Evolutionary conservation across 2,113 vertebrate species (phyloP).

Genomic region (Petroica traversi): DNA sequence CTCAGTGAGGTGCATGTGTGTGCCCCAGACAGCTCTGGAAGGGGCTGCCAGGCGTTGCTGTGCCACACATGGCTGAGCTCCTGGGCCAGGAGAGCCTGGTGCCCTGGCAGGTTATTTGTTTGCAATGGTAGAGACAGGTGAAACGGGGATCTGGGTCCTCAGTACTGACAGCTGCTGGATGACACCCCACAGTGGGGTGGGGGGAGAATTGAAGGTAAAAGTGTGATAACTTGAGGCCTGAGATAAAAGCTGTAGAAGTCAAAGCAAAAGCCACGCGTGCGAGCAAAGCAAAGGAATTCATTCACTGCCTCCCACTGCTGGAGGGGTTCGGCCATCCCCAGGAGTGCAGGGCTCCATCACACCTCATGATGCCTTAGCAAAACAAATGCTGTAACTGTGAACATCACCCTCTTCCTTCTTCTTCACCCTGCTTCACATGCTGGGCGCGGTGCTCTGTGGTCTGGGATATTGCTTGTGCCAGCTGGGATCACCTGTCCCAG

Average conservation of each 20-base stretch:
- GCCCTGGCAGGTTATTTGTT: not conserved
- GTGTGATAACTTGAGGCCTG: not conserved
- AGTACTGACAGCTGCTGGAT: not conserved
- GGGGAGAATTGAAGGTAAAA: not conserved
- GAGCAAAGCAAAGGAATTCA: not conserved
- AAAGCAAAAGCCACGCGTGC: not conserved
- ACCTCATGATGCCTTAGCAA: not conserved
- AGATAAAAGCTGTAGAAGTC: not conserved
- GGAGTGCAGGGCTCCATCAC: not conserved
- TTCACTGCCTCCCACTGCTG: not conserved
- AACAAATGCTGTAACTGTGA: not conserved
- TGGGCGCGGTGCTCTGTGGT: accelerated
- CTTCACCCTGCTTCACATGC: not conserved
- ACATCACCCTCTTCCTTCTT: not conserved
- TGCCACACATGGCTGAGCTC: not conserved
- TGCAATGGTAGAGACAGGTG: not conserved
- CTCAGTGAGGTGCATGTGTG: accelerated
- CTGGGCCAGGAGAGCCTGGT: not conserved
- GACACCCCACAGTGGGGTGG: not conserved
- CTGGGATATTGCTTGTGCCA: not conserved
- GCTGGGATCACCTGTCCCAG: accelerated
- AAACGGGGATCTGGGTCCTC: not conserved
- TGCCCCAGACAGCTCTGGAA: not conserved
- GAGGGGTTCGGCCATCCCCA: not conserved
- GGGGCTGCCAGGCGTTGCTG: not conserved